Evolutionary conservation across 2,888 invertebrate genomes (phyloP).

Genomic region (Coremacera marginata): DNA sequence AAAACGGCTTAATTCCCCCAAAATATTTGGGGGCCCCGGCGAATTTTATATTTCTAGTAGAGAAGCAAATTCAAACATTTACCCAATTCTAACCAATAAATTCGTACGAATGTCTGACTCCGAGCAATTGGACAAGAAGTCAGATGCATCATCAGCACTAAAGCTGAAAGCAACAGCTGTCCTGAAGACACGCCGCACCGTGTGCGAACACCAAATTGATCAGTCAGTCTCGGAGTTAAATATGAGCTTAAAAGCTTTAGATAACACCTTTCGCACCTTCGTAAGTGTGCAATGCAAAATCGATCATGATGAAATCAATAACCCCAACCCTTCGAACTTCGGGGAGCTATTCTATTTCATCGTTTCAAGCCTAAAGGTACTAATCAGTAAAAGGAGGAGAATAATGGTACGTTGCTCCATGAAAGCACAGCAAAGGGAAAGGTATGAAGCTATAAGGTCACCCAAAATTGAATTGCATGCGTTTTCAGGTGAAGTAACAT

Average conservation of each 20-base stretch:
- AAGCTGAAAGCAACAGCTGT: too few species aligned
- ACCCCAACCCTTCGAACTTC: constrained; percentile 35
- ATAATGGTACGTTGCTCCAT: neutral
- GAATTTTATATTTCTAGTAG: too few species aligned
- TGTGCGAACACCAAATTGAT: too few species aligned
- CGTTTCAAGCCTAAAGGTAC: constrained; percentile 37
- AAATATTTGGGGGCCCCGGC: too few species aligned
- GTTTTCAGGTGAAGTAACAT: constrained; percentile 43
- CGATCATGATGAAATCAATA: constrained; percentile 35
- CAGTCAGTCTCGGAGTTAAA: too few species aligned
- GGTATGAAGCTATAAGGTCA: constrained; percentile 39
- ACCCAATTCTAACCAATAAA: too few species aligned
- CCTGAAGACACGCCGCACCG: too few species aligned
- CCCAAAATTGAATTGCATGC: constrained; percentile 40
- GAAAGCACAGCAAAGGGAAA: constrained; percentile 22
- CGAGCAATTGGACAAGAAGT: too few species aligned
- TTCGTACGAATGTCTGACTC: too few species aligned
- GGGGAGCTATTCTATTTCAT: constrained; percentile 37
- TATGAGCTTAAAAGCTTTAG: neutral
- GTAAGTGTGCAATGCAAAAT: neutral
- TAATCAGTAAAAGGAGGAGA: constrained; percentile 25
- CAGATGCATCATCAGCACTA: too few species aligned
- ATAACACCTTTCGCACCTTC: neutral
- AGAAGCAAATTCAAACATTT: too few species aligned
- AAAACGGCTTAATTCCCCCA: too few species aligned